These are phyloP conservation scores for Spatula clypeata DNA, from an alignment of 2,797 vertebrate species.

Conservation along the genomic window DNA sequence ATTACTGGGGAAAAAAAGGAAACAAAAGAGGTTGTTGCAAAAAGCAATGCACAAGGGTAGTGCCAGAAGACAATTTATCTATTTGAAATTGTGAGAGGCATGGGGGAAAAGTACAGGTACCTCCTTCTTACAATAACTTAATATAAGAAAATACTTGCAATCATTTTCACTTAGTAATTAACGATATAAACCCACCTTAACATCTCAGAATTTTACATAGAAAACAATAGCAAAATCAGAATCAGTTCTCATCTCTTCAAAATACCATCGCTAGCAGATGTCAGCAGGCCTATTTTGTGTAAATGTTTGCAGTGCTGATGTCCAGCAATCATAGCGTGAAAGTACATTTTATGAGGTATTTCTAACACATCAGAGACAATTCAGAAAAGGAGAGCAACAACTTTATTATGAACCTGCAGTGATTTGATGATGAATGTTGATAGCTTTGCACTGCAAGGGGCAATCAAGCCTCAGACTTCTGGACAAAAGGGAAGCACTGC, in stretches of 20 bases:
- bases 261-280: not conserved
- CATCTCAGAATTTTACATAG: not conserved
- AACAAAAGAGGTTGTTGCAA: not conserved
- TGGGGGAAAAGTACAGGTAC: fast-evolving
- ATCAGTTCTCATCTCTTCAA: not conserved
- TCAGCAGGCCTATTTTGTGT: fast-evolving
- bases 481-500: not conserved
- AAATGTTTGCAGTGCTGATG: not conserved
- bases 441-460: not conserved
- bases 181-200: not conserved
- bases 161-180: not conserved
- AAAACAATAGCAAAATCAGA: not conserved
- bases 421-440: fast-evolving
- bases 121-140: not conserved
- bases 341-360: not conserved
- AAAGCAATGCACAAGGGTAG: not conserved
- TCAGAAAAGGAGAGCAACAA: not conserved
- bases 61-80: not conserved
- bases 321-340: not conserved
- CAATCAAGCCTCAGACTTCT: not conserved
- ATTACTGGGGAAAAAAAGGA: not conserved
- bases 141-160: not conserved
- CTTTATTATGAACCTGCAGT: not conserved
- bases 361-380: not conserved
- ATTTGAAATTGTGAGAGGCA: not conserved